Conservation (phyloP, 2,888 invertebrate species). For the Cryptus armator region DNA sequence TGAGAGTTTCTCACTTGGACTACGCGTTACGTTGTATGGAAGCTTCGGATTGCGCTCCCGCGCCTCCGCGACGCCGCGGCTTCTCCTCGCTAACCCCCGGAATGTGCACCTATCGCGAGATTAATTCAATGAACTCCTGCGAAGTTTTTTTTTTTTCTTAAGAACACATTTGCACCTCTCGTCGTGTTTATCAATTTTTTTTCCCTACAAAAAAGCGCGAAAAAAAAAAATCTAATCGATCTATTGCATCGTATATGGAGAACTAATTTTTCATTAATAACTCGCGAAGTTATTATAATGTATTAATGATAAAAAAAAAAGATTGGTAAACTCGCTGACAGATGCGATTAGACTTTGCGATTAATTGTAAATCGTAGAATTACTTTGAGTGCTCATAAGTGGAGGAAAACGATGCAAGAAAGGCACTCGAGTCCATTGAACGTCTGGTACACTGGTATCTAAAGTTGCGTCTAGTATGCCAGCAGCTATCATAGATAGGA, state of each 20-base stretch:
- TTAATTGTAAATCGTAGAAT: constrained; percentile 30
- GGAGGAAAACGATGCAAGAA: background rate
- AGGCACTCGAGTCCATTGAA: constrained; percentile 23
- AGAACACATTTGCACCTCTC: background rate
- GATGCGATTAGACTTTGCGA: background rate
- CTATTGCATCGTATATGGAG: too few relatives aligned
- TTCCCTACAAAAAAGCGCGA: background rate
- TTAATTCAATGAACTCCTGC: constrained; percentile 63
- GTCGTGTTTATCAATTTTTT: background rate
- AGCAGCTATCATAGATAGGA: constrained; percentile 21
- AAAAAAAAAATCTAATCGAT: background rate
- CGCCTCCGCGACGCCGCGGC: constrained; percentile 67
- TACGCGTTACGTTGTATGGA: constrained; percentile 25
- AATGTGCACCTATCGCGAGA: constrained; percentile 67
- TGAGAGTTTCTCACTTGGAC: constrained; percentile 32
- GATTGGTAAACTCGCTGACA: too few relatives aligned
- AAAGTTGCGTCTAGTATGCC: constrained; percentile 12
- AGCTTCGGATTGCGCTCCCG: constrained; percentile 73
- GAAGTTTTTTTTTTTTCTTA: constrained; percentile 2
- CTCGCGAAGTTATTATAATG: too few relatives aligned
- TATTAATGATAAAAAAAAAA: too few relatives aligned
- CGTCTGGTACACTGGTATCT: constrained; percentile 47
- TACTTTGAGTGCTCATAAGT: constrained; percentile 30
- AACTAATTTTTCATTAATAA: too few relatives aligned
- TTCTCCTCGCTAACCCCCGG: constrained; percentile 23